Evolutionary conservation across 2,797 vertebrate species (phyloP).

Genomic region (Stomatorhinus walkeri): DNA sequence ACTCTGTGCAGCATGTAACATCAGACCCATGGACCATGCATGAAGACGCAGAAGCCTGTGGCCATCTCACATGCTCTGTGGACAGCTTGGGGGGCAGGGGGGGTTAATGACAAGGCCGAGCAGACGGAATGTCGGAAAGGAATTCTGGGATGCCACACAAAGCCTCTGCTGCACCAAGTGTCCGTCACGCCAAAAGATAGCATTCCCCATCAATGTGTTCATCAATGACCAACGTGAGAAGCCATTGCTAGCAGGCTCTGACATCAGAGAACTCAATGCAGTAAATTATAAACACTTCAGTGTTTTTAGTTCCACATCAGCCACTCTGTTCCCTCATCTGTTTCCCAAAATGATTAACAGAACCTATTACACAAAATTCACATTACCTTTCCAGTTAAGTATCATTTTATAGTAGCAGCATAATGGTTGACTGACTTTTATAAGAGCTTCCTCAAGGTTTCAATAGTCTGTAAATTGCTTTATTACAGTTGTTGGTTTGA

Average conservation of each 20-base stretch:
- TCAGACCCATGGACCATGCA: background rate
- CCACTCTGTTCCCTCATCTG: background rate
- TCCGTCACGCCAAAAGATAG: background rate
- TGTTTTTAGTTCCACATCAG: background rate
- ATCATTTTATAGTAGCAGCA: background rate
- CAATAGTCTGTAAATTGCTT: background rate
- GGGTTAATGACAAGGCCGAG: background rate
- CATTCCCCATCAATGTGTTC: background rate
- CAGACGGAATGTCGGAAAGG: background rate
- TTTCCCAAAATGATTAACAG: background rate
- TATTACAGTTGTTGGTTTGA: background rate
- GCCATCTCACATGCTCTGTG: background rate
- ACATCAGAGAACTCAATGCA: background rate
- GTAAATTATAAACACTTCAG: background rate
- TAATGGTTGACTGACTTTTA: background rate
- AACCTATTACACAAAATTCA: background rate
- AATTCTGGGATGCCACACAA: background rate
- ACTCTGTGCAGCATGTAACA: background rate
- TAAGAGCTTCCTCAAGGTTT: background rate
- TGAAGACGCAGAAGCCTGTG: background rate
- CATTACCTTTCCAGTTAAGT: background rate
- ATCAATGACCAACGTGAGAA: background rate
- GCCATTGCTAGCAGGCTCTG: background rate
- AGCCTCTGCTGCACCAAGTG: background rate
- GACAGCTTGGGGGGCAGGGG: background rate